Conservation (phyloP, 2,113 vertebrate genomes). For the Ursus arctos region DNA sequence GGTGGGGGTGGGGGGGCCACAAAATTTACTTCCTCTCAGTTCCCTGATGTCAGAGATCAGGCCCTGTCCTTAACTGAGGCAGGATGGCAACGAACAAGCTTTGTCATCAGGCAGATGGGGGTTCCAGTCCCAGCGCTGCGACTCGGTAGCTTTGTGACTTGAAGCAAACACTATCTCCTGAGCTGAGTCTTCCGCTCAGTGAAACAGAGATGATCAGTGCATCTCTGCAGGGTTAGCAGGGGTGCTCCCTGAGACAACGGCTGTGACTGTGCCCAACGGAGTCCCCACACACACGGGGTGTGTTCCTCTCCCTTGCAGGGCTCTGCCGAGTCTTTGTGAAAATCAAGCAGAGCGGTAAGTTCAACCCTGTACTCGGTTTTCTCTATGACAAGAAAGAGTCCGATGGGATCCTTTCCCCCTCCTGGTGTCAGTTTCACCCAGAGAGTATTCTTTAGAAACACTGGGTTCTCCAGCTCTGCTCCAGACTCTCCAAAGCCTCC, state of each 20-base stretch:
- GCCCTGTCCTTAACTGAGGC: neutral
- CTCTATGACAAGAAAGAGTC: neutral
- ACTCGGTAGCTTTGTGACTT: neutral
- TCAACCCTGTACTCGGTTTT: neutral
- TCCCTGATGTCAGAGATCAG: neutral
- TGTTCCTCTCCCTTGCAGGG: neutral
- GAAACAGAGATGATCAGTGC: neutral
- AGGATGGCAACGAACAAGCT: neutral
- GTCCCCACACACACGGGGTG: neutral
- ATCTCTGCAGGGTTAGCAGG: neutral
- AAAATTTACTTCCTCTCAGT: neutral
- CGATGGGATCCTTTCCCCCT: neutral
- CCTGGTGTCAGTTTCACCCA: neutral
- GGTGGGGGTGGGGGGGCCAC: neutral
- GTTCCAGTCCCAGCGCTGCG: neutral
- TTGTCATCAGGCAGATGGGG: neutral
- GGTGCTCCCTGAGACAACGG: neutral
- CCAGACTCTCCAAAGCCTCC: neutral
- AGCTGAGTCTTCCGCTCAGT: neutral
- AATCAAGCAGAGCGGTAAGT: neutral
- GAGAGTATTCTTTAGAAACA: neutral
- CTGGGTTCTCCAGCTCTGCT: neutral
- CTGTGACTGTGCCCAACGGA: accelerated
- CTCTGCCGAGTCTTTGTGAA: neutral
- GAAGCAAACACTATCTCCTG: neutral